These are phyloP conservation scores for Dolichoris vasculosae DNA, from an alignment of 1,140 invertebrate species.

Conservation along the genomic window DNA sequence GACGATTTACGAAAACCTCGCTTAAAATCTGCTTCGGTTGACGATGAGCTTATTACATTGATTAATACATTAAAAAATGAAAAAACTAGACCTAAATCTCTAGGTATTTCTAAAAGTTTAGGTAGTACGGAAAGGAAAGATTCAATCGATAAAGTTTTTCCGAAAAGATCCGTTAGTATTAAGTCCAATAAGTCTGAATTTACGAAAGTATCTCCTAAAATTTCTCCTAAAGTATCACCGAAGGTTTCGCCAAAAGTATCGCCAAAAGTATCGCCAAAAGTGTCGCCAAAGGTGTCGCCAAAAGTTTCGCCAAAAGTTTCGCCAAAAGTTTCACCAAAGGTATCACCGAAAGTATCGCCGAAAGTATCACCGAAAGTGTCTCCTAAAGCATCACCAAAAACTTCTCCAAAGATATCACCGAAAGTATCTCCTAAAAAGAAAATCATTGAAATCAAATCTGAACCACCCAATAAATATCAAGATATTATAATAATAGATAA, in stretches of 20 bases:
- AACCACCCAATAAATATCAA: not conserved
- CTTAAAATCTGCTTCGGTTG: constrained; percentile 70
- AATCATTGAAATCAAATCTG: not conserved
- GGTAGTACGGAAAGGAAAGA: constrained; percentile 71
- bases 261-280: constrained; percentile 53
- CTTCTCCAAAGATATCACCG: no score
- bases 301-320: constrained; percentile 56
- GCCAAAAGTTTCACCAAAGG: constrained; percentile 60
- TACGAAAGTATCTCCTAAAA: constrained; percentile 53
- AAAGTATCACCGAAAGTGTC: constrained; percentile 50
- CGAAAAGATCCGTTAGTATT: constrained; percentile 61
- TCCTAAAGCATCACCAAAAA: constrained; percentile 44
- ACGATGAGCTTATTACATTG: constrained; percentile 70
- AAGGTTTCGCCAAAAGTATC: constrained; percentile 57
- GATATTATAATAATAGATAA: constrained; percentile 32
- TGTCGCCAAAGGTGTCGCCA: constrained; percentile 50
- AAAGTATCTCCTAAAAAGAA: constrained; percentile 51
- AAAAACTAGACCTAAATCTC: constrained; percentile 68
- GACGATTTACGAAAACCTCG: constrained; percentile 64
- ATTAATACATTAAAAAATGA: constrained; percentile 57
- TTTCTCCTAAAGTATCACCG: constrained; percentile 56
- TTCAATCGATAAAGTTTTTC: constrained; percentile 68
- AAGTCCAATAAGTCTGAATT: constrained; percentile 60
- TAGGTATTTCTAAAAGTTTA: constrained; percentile 71
- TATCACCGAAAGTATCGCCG: constrained; percentile 55